A percentile compares a stretch with the other conserved stretches of the same genome.
phyloP scores from a whole-genome alignment of 2,797 vertebrate species.

The Rhyacichthys aspro region DNA sequence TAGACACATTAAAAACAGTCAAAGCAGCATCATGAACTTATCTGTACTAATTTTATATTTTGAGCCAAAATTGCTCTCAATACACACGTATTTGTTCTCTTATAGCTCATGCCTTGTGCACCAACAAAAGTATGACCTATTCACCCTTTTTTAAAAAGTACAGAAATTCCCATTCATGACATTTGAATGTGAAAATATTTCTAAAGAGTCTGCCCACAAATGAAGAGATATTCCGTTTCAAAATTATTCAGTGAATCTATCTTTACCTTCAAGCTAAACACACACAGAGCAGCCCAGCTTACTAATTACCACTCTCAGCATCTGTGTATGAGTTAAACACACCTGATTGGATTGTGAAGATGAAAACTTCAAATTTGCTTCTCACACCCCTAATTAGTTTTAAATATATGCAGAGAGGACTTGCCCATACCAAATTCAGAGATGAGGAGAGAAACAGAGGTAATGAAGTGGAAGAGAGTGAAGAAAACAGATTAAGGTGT shows the following conservation, averaged over 20 bases:
- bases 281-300: slow-evolving; percentile 20
- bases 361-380: slow-evolving; percentile 69
- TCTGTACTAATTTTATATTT: too few species aligned
- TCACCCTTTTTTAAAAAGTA: background rate
- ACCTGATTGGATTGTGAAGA: slow-evolving; percentile 72
- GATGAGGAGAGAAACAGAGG: slow-evolving; percentile 27
- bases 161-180: background rate
- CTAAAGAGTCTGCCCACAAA: slow-evolving; percentile 17
- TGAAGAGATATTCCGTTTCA: slow-evolving; percentile 18
- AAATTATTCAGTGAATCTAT: slow-evolving; percentile 28
- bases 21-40: too few species aligned
- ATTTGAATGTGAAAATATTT: slow-evolving; percentile 12
- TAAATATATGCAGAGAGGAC: slow-evolving; percentile 75
- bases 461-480: background rate
- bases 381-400: slow-evolving; percentile 72
- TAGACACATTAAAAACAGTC: too few species aligned
- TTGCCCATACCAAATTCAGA: slow-evolving; percentile 50
- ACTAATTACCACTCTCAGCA: slow-evolving; percentile 53
- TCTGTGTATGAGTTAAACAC: slow-evolving; percentile 43
- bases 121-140: background rate
- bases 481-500: slow-evolving; percentile 3
- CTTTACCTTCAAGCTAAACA: slow-evolving; percentile 28
- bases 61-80: too few species aligned
- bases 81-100: too few species aligned
- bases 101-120: too few species aligned